Base-by-base conservation (phyloP, 1,140 invertebrate genomes). In the Heliconius congener region DNA sequence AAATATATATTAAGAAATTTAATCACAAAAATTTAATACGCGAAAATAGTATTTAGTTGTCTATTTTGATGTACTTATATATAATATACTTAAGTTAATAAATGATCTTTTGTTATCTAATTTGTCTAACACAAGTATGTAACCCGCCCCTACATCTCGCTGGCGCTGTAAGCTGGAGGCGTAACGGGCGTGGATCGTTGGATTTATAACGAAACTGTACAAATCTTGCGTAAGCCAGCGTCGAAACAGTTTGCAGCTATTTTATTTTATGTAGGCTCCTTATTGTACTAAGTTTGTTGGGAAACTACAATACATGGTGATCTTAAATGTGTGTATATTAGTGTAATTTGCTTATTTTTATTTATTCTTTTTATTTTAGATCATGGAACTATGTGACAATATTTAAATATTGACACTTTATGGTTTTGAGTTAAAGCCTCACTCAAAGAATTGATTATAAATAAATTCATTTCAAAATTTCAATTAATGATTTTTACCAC, bases 191-290 rank as follows among this genome's bases (percentile, higher is more conserved):
- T 81, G 60, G 79, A 86, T 86, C 86, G 76, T 81, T 82, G 86
- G 87, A 90, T 88, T 91, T 91, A 90, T 89, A 87, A 83, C 82
- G 81, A 81, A 84, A 85, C 80, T 84, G 89, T 85, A 91, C 91
- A 93, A 93, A 93, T 92, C 91, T 93, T 89, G 82, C 86, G 90
- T 90, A 89, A 93, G 88, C 91, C 91, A 73, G 87, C 88, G 82
- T 85, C 89, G 84, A 87, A 91, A 90, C 87, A 88, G 86, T 90
- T 88, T 90, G 88, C 90, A 87, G 85, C 82, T 80, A 89, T 90
- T 91, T 90, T 88, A 5, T 66, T 66, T 66, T 66, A 66, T 30
- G n/a, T 66, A 66, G 11, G 60, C 60, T 66, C n/a, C 23, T 66
- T 66, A 66, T 66, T 66, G 30, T 30, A 30, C 9, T 66, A 66